Percentiles rank a stretch among this genome's conserved stretches.
Evolutionary conservation across 2,888 invertebrate species (phyloP).

Genomic region (Sinhomidia bicolor): DNA sequence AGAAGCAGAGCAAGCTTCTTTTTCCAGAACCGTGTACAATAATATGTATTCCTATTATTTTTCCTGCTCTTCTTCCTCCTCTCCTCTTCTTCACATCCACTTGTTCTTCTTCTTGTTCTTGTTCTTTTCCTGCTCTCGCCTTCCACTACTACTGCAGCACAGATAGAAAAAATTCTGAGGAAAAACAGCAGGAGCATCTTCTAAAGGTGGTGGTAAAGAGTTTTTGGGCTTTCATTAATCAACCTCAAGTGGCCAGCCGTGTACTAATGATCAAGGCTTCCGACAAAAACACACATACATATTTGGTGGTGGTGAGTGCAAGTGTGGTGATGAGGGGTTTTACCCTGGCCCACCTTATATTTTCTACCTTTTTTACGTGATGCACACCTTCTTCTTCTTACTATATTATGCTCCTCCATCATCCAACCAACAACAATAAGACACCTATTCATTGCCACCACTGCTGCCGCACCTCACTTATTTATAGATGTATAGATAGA

Average conservation of each 20-base stretch:
- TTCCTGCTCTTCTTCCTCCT: slow-evolving; percentile 45
- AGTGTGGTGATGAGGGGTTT: slow-evolving; percentile 1
- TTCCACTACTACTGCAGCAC: background rate
- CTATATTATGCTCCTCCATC: too few relatives aligned
- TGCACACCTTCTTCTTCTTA: background rate
- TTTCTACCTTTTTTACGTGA: slow-evolving; percentile 26
- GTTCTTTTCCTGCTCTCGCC: too few relatives aligned
- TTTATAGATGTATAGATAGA: background rate
- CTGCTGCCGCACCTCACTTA: background rate
- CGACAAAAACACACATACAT: slow-evolving; percentile 69
- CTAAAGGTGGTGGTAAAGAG: slow-evolving; percentile 70
- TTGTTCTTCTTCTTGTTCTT: too few relatives aligned
- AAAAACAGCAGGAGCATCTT: slow-evolving; percentile 69
- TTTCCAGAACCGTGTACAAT: slow-evolving; percentile 28
- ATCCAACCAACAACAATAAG: slow-evolving; percentile 21
- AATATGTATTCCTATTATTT: slow-evolving; percentile 55
- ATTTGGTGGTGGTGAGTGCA: slow-evolving; percentile 44
- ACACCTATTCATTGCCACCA: background rate
- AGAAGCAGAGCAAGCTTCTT: background rate
- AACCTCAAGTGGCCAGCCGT: slow-evolving; percentile 76
- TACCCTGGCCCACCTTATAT: too few relatives aligned
- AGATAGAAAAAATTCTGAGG: slow-evolving; percentile 35
- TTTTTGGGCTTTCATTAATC: slow-evolving; percentile 76
- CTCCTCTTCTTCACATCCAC: background rate
- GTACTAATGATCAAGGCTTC: slow-evolving; percentile 74